phyloP scores from a whole-genome alignment of 2,888 invertebrate genomes.

The Oxyscelio sp. region DNA sequence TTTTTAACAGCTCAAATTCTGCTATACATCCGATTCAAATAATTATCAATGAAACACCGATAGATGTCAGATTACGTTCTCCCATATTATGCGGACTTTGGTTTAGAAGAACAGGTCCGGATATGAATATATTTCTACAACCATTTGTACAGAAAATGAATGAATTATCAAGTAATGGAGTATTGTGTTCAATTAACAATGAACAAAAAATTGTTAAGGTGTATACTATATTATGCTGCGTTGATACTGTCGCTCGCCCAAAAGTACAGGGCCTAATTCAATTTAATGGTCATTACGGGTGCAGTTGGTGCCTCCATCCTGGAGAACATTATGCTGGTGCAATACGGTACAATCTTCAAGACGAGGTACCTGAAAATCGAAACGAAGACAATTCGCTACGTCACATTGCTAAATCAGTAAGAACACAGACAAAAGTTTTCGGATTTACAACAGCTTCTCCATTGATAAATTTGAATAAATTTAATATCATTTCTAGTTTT shows the following conservation, averaged over 20 bases:
- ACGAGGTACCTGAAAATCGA: slow-evolving; percentile 16
- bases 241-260: slow-evolving; percentile 58
- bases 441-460: slow-evolving; percentile 27
- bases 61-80: slow-evolving; percentile 21
- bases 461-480: slow-evolving; percentile 33
- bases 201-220: slow-evolving; percentile 28
- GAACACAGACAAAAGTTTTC: not conserved
- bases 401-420: not conserved
- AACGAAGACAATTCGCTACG: not conserved
- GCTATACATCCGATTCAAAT: slow-evolving; percentile 26
- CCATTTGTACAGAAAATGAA: slow-evolving; percentile 51
- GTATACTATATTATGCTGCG: slow-evolving; percentile 42
- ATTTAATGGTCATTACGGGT: slow-evolving; percentile 25
- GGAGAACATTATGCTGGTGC: slow-evolving; percentile 3
- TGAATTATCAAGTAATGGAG: slow-evolving; percentile 25
- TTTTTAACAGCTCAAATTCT: slow-evolving; percentile 9
- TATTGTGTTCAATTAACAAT: slow-evolving; percentile 24
- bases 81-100: slow-evolving; percentile 41
- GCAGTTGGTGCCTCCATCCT: slow-evolving; percentile 30
- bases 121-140: slow-evolving; percentile 38
- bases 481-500: slow-evolving; percentile 55
- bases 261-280: slow-evolving; percentile 3
- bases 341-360: not conserved
- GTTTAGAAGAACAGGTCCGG: slow-evolving; percentile 40
- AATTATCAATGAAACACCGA: slow-evolving; percentile 33